A percentile compares a stretch with the other conserved stretches of the same genome.
These are phyloP conservation scores for Echiichthys vipera DNA, from an alignment of 2,797 vertebrate species.

Conservation along the genomic window DNA sequence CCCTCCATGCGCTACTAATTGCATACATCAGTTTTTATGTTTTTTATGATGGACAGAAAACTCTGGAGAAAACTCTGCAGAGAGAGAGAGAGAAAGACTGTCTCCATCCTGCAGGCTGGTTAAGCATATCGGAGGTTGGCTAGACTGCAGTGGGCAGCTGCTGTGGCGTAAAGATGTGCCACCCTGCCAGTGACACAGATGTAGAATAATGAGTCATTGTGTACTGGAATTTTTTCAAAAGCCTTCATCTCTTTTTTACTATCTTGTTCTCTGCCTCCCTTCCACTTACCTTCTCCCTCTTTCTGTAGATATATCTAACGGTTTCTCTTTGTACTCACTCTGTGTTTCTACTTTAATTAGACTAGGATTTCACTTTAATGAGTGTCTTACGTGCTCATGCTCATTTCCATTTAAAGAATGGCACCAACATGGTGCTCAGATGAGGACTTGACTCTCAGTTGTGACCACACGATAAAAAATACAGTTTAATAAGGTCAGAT, in stretches of 20 bases:
- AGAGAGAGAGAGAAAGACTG: conserved; percentile 41
- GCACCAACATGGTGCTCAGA: conserved; percentile 39
- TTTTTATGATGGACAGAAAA: conserved; percentile 10
- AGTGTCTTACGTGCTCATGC: conserved; percentile 1
- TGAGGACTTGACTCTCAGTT: conserved; percentile 49
- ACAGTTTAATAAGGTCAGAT: conserved; percentile 77
- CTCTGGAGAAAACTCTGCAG: not conserved
- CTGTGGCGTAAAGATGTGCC: conserved; percentile 61
- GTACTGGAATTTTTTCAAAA: conserved; percentile 65
- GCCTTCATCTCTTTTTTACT: conserved; percentile 38
- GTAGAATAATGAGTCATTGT: conserved; percentile 74
- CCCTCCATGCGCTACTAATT: conserved; percentile 1
- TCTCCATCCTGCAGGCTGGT: conserved; percentile 57
- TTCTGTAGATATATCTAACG: not conserved
- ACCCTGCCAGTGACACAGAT: conserved; percentile 70
- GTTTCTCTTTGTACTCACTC: not conserved
- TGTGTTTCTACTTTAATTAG: conserved; percentile 34
- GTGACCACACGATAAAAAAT: conserved; percentile 58
- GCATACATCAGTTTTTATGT: conserved; percentile 19
- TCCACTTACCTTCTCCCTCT: not conserved
- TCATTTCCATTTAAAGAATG: conserved; percentile 45
- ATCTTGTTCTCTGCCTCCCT: conserved; percentile 16
- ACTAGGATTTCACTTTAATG: conserved; percentile 46
- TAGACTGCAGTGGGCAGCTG: conserved; percentile 65
- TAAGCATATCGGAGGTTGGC: conserved; percentile 64